Base-by-base conservation (phyloP, 1,140 invertebrate species). In the Drosophila fuyamai region DNA sequence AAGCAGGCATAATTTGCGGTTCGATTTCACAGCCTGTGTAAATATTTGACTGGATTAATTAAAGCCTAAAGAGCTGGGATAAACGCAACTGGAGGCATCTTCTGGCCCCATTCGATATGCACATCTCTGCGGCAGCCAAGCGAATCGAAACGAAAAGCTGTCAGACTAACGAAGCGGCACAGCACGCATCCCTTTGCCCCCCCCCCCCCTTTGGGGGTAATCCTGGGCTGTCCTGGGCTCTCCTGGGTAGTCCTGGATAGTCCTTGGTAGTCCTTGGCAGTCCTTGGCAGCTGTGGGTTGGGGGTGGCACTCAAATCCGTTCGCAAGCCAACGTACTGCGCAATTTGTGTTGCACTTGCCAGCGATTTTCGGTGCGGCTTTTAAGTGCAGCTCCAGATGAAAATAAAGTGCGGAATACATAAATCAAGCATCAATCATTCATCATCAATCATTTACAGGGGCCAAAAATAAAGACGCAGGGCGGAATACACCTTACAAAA, bases 341-440 rank as follows among this genome's bases (percentile, higher is more conserved):
- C 38, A 47, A 41, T 23, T 65, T 40, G 59, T 16, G 71, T 40
- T 85, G 76, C 78, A 81, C 54, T 75, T 84, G 29, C 35, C 32
- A 41, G 12, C 46, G 65, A 62, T 55, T 67, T 50, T 63, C 14
- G 47, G 38, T 63, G 38, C 23, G 43, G 35, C 38, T 63, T 60
- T 67, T 51, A 63, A 72, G 47, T 62, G 71, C 71, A 63, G 44
- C 23, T 18, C 27, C 65, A 54, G 35, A 47, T 65, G 53, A 50
- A 68, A 65, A 79, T 23, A 65, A 65, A 68, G 60, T 65, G 65
- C 65, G 65, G 57, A 27, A 41, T 58, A 58, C 65, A 85, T 86
- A 68, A 79, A 72, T 81, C 75, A 65, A 68, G 54, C 84, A 88
- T 89, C 83, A 88, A 88, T 88, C 84, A 89, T 88, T 80, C 80